Evolutionary conservation across 2,113 vertebrate genomes (phyloP).

Genomic region (Ascaphus truei): DNA sequence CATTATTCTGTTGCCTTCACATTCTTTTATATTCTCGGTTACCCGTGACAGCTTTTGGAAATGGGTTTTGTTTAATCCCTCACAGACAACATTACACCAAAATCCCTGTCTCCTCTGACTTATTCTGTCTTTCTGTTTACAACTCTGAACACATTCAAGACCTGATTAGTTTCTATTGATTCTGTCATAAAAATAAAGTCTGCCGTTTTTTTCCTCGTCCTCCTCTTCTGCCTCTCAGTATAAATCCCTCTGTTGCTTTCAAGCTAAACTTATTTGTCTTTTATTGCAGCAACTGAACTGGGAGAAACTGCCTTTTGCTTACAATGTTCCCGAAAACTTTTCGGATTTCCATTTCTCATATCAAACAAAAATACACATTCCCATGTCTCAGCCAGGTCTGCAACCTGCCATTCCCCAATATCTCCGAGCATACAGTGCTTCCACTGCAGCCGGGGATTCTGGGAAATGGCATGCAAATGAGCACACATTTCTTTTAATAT

Average conservation of each 20-base stretch:
- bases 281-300: too few relatives aligned
- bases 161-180: slow-evolving; percentile 46
- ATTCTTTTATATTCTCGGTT: slow-evolving; percentile 21
- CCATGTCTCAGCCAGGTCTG: too few relatives aligned
- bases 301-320: too few relatives aligned
- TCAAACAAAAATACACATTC: too few relatives aligned
- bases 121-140: slow-evolving; percentile 40
- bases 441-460: too few relatives aligned
- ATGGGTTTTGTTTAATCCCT: slow-evolving; percentile 21
- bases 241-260: slow-evolving; percentile 47
- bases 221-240: slow-evolving; percentile 32
- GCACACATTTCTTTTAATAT: too few relatives aligned
- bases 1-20: not conserved
- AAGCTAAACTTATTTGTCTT: too few relatives aligned
- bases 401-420: too few relatives aligned
- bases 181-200: slow-evolving; percentile 36
- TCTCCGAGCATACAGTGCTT: too few relatives aligned
- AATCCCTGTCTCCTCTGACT: slow-evolving; percentile 25
- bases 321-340: too few relatives aligned
- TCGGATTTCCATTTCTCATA: too few relatives aligned
- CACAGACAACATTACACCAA: slow-evolving; percentile 22
- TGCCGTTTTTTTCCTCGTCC: slow-evolving; percentile 22
- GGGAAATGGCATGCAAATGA: too few relatives aligned
- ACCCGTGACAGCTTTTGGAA: slow-evolving; percentile 11
- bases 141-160: slow-evolving; percentile 39